A percentile compares a stretch with the other conserved stretches of the same genome.
phyloP scores from a whole-genome alignment of 1,140 invertebrate genomes.

The Drosophila malerkotliana region DNA sequence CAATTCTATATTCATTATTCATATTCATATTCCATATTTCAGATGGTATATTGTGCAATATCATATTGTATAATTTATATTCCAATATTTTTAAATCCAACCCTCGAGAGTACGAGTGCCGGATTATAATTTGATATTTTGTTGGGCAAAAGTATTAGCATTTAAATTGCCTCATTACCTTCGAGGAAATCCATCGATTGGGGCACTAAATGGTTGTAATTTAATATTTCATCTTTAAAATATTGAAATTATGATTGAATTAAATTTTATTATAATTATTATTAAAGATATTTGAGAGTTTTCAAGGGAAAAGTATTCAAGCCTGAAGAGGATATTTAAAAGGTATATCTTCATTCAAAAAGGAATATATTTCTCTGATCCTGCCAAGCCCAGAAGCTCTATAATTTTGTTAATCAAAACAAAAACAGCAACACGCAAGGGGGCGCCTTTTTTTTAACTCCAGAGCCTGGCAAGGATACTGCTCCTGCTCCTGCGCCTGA shows the following conservation, averaged over 20 bases:
- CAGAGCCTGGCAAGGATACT: neutral
- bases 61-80: neutral
- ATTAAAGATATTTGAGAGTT: neutral
- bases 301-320: neutral
- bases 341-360: no score
- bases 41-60: conserved; percentile 8
- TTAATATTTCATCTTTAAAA: conserved; percentile 5
- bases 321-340: no score
- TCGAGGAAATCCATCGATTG: neutral
- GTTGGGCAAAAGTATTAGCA: conserved; percentile 67
- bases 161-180: conserved; percentile 74
- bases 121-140: conserved; percentile 79
- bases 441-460: neutral
- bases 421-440: conserved; percentile 65
- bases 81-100: conserved; percentile 16
- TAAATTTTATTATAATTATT: neutral
- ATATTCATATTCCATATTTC: conserved; percentile 66
- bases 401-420: conserved; percentile 75
- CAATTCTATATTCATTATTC: conserved; percentile 57
- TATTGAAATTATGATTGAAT: neutral
- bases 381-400: conserved; percentile 34
- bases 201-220: neutral
- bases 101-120: conserved; percentile 25
- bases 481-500: conserved; percentile 3
- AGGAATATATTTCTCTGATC: no score